Conservation (phyloP, 2,113 vertebrate species). For the Cromileptes altivelis region DNA sequence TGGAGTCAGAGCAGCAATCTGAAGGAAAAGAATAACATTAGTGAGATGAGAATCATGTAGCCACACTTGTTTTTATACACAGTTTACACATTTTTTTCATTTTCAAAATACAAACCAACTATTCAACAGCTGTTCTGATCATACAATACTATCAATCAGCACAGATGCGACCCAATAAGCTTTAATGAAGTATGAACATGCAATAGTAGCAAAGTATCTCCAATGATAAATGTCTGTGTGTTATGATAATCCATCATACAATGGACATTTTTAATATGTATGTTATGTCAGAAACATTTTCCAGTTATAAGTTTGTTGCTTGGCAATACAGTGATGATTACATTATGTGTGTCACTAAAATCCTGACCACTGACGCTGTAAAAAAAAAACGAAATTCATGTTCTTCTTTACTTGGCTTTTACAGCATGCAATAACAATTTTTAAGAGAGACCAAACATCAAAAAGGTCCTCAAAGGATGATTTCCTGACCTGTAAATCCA, state of each 20-base stretch:
- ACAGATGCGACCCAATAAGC: not conserved
- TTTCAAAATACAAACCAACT: not conserved
- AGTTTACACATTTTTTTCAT: not conserved
- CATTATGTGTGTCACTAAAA: not conserved
- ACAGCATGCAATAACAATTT: not conserved
- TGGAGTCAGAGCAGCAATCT: conserved; percentile 86
- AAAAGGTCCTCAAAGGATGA: not conserved
- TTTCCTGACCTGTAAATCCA: conserved; percentile 87
- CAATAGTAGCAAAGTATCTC: not conserved
- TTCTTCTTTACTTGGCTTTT: not conserved
- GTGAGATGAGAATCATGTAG: not conserved
- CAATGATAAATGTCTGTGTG: not conserved
- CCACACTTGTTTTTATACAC: not conserved
- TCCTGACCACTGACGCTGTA: not conserved
- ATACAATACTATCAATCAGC: not conserved
- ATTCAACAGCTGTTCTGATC: not conserved
- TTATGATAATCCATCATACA: not conserved
- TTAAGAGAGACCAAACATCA: not conserved
- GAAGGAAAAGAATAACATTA: conserved; percentile 26
- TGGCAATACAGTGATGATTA: no score
- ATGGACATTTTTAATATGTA: not conserved
- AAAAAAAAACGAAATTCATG: not conserved
- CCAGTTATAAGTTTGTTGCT: not conserved
- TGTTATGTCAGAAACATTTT: not conserved
- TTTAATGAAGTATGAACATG: not conserved